Base-by-base conservation (phyloP, 1,140 invertebrate species). In the Gonioctena quinquepunctata region DNA sequence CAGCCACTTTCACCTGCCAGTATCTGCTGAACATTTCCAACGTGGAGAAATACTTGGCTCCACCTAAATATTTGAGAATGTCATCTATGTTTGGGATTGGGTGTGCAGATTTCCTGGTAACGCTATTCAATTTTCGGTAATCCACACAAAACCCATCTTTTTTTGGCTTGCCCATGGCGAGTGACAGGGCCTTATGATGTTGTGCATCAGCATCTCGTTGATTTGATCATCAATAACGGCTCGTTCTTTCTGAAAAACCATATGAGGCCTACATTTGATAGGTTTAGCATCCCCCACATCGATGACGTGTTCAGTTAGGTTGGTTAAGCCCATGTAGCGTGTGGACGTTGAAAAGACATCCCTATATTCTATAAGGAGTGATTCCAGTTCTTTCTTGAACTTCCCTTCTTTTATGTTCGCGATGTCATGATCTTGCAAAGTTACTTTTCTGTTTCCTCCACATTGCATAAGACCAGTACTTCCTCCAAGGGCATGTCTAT, bases 11-110 rank as follows among this genome's bases (percentile, higher is more conserved):
- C 16, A 65, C 54, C 75, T 88, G 86, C 77, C 81, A 85, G 76
- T 85, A 89, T 2, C 87, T 88, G 26, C 75, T 81, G 3, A 73
- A 78, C 27, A 87, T 69, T 76, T 84, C 83, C 1, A 83, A 50
- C 0, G 80, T 81, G 0, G 77, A 76, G 16, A 84, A 82, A 49
- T 80, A 83, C 19, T 75, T 63, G 0, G 73, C 63, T 2, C 78
- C 79, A 1, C 69, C 68, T 6, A 87, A 56, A 7, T 66, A 70
- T 56, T 80, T 74, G 1, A 89, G 72, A 2, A 83, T 81, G 22
- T 85, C 83, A 42, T 85, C 81, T 2, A 87, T 84, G 6, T 79
- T 66, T 2, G 85, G 86, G 3, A 88, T 57, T 1, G 86, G 86
- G 71, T 81, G 87, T 11, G 69, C 68, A 61, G 85, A 83, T 62